A percentile compares a stretch with the other conserved stretches of the same genome.
phyloP scores from a whole-genome alignment of 2,888 invertebrate genomes.

The Lapara coniferarum region DNA sequence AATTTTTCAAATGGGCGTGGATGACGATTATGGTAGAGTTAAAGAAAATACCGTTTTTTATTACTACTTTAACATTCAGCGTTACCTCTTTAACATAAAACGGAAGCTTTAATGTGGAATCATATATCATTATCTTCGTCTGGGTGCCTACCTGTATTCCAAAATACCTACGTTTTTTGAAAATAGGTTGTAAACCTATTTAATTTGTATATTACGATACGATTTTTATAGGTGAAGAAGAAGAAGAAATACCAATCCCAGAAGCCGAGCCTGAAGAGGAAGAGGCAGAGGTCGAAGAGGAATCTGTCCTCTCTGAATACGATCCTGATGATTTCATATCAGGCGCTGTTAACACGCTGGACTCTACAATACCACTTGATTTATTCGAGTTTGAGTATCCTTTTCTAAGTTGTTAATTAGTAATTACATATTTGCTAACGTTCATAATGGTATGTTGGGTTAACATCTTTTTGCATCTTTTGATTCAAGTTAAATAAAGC shows the following conservation, averaged over 20 bases:
- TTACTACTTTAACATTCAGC: too few species aligned
- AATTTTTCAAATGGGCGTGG: too few species aligned
- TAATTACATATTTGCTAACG: not conserved
- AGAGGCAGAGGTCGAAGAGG: conserved; percentile 60
- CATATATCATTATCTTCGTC: too few species aligned
- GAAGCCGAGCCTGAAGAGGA: conserved; percentile 43
- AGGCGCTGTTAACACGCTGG: conserved; percentile 76
- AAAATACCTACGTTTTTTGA: not conserved
- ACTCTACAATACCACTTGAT: conserved; percentile 82
- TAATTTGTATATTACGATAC: not conserved
- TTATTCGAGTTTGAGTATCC: conserved; percentile 88
- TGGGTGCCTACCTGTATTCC: not conserved
- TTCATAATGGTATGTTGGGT: too few species aligned
- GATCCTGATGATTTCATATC: conserved; percentile 83
- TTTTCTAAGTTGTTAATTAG: conserved; percentile 51
- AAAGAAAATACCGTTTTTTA: not conserved
- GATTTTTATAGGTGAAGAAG: conserved; percentile 39
- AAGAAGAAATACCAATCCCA: conserved; percentile 36
- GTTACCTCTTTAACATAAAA: too few species aligned
- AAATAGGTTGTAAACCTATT: not conserved
- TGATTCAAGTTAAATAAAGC: too few species aligned
- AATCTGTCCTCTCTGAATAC: conserved; percentile 71
- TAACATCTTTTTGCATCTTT: too few species aligned
- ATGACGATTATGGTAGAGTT: not conserved
- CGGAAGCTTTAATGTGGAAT: too few species aligned